Conservation (phyloP, 2,888 invertebrate genomes). For the Luffia ferchaultella region DNA sequence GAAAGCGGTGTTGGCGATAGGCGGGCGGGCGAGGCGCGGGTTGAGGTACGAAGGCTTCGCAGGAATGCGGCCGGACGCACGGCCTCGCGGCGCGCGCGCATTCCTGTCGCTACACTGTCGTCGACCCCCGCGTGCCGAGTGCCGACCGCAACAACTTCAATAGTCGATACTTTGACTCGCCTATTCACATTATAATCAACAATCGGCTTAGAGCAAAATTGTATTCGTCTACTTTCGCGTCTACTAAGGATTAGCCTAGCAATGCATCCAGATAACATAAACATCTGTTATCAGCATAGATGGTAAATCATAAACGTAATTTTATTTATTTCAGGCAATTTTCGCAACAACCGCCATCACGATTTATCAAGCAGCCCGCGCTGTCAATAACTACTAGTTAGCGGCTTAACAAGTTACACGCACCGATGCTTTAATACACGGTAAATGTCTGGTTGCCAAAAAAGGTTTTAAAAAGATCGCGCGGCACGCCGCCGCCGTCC, state of each 20-base stretch:
- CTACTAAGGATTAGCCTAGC: too few relatives aligned
- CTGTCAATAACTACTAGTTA: neutral
- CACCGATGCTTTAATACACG: neutral
- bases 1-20: conserved; percentile 2
- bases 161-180: neutral
- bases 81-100: conserved; percentile 9
- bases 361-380: too few relatives aligned
- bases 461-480: neutral
- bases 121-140: conserved; percentile 1
- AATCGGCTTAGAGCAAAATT: too few relatives aligned
- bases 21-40: conserved; percentile 2
- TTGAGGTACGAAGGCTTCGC: conserved; percentile 45
- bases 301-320: too few relatives aligned
- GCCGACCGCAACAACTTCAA: neutral
- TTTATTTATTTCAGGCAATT: too few relatives aligned
- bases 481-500: conserved; percentile 2
- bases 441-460: neutral
- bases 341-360: too few relatives aligned
- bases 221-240: too few relatives aligned
- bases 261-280: too few relatives aligned
- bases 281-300: too few relatives aligned
- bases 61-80: conserved; percentile 53
- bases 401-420: neutral
- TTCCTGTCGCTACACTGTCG: conserved; percentile 4
- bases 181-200: neutral